These are phyloP conservation scores for Papilio demoleus DNA, from an alignment of 2,888 invertebrate genomes.

Conservation along the genomic window DNA sequence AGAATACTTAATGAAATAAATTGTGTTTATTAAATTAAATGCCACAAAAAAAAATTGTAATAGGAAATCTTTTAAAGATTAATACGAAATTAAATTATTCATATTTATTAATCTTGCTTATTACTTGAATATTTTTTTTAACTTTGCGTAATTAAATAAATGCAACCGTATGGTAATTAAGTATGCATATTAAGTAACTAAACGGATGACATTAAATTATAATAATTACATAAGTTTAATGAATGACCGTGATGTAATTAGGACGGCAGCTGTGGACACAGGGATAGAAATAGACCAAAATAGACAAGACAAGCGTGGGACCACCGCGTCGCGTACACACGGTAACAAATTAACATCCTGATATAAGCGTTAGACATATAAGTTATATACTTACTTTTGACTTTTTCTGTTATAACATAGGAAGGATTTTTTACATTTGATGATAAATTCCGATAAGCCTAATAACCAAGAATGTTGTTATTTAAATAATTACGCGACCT, in stretches of 20 bases:
- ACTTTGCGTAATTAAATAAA: neutral
- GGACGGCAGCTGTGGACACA: slow-evolving; percentile 53
- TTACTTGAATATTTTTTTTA: no score
- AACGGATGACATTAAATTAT: slow-evolving; percentile 37
- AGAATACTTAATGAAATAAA: no score
- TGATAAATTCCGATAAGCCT: no score
- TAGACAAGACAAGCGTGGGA: slow-evolving; percentile 47
- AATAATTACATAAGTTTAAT: slow-evolving; percentile 44
- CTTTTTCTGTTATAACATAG: neutral
- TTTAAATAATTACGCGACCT: no score
- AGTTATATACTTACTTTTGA: neutral
- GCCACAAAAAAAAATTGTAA: no score
- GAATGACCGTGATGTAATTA: slow-evolving; percentile 52
- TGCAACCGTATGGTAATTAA: neutral
- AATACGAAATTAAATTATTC: no score
- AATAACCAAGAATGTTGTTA: no score
- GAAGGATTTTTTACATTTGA: no score
- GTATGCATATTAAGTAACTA: neutral
- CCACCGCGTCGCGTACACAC: slow-evolving; percentile 48
- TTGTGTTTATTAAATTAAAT: no score
- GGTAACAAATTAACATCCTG: slow-evolving; percentile 3
- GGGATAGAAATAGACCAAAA: slow-evolving; percentile 51
- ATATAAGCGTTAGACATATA: neutral
- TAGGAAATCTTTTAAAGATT: no score
- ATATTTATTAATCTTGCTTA: no score